Percentiles rank a stretch among this genome's conserved stretches.
Conservation (phyloP, 2,797 vertebrate species). For the Acanthornis magna region DNA sequence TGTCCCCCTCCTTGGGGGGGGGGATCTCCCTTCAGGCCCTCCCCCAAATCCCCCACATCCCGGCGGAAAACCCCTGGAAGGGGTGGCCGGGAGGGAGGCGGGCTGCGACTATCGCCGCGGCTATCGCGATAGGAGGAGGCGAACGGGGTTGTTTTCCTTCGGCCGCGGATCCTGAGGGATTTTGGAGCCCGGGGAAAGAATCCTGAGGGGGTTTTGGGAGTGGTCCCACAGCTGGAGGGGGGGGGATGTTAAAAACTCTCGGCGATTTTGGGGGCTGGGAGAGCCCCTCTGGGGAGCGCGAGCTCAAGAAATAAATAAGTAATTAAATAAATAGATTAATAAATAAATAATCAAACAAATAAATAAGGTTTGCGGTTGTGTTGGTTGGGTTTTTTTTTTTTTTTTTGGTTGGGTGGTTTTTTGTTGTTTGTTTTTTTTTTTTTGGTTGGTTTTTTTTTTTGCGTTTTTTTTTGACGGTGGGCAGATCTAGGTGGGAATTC, state of each 20-base stretch:
- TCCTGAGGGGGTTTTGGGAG: background rate
- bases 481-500: background rate
- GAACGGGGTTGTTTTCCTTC: background rate
- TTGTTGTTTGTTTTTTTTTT: too few relatives aligned
- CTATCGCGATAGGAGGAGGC: background rate
- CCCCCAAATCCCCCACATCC: too few relatives aligned
- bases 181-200: background rate
- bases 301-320: background rate
- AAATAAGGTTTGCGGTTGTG: background rate
- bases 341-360: background rate
- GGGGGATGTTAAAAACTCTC: background rate
- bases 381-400: too few relatives aligned
- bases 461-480: background rate
- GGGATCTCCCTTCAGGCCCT: background rate
- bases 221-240: too few relatives aligned
- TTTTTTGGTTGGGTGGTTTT: too few relatives aligned
- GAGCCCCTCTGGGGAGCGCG: background rate
- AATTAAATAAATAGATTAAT: background rate
- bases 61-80: background rate
- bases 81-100: background rate
- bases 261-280: background rate
- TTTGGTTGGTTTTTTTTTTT: too few relatives aligned
- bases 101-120: background rate
- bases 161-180: background rate
- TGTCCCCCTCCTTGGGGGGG: background rate